These are phyloP conservation scores for Bothrops jararaca DNA, from an alignment of 2,113 vertebrate genomes.

Conservation along the genomic window DNA sequence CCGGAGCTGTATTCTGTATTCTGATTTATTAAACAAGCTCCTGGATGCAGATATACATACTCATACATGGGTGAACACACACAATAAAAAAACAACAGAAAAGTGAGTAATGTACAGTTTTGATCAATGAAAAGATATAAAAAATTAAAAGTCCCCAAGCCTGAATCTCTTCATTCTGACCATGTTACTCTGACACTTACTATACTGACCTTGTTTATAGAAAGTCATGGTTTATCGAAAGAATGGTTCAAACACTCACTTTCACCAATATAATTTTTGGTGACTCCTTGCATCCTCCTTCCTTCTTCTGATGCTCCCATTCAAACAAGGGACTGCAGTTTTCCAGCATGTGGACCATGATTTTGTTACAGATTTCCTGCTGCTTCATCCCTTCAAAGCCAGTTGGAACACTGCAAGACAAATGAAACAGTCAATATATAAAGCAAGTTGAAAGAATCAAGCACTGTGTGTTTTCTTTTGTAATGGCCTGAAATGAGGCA, in stretches of 20 bases:
- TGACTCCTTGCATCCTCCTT: slow-evolving; percentile 58
- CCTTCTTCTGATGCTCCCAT: slow-evolving; percentile 52
- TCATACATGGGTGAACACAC: neutral
- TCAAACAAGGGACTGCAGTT: slow-evolving; percentile 82
- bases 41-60: neutral
- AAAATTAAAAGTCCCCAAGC: neutral
- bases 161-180: neutral
- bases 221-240: too few species aligned
- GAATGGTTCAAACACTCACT: slow-evolving; percentile 70
- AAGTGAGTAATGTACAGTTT: neutral
- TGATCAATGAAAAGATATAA: neutral
- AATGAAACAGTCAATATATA: neutral
- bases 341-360: slow-evolving; percentile 86
- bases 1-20: neutral
- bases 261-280: slow-evolving; percentile 73
- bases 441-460: neutral
- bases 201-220: too few species aligned
- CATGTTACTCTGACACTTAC: neutral
- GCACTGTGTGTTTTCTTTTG: neutral
- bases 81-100: neutral
- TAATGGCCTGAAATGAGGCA: neutral
- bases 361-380: slow-evolving; percentile 88
- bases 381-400: slow-evolving; percentile 86
- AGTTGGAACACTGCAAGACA: slow-evolving; percentile 74
- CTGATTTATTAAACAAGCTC: neutral